phyloP scores from a whole-genome alignment of 2,113 vertebrate species.

The Crotalus helleri region DNA sequence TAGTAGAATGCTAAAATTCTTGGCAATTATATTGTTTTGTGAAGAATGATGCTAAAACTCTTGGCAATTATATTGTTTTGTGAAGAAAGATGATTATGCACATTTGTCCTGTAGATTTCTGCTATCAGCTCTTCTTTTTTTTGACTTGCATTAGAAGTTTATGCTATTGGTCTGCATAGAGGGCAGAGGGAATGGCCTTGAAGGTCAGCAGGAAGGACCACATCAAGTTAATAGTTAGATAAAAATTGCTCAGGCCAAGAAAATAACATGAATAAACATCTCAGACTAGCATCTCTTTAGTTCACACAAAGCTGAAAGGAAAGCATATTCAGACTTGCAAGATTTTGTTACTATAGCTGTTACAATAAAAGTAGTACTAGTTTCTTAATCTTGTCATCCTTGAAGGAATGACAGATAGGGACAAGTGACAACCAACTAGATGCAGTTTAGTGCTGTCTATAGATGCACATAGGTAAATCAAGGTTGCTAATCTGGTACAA shows the following conservation, averaged over 20 bases:
- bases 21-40: background rate
- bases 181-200: background rate
- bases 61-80: background rate
- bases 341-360: background rate
- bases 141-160: background rate
- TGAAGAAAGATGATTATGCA: background rate
- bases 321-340: background rate
- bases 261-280: background rate
- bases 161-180: background rate
- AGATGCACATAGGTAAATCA: background rate
- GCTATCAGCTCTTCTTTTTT: background rate
- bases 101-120: background rate
- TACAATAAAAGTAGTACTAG: background rate
- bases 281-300: background rate
- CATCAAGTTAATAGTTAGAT: background rate
- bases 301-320: background rate
- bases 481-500: background rate
- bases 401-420: background rate
- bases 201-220: background rate
- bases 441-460: background rate
- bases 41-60: background rate
- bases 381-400: background rate
- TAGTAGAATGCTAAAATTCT: background rate
- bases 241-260: background rate
- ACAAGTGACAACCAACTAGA: background rate